Percentiles rank a stretch among this genome's conserved stretches.
phyloP scores from a whole-genome alignment of 2,113 vertebrate genomes.

The Callipepla californica region DNA sequence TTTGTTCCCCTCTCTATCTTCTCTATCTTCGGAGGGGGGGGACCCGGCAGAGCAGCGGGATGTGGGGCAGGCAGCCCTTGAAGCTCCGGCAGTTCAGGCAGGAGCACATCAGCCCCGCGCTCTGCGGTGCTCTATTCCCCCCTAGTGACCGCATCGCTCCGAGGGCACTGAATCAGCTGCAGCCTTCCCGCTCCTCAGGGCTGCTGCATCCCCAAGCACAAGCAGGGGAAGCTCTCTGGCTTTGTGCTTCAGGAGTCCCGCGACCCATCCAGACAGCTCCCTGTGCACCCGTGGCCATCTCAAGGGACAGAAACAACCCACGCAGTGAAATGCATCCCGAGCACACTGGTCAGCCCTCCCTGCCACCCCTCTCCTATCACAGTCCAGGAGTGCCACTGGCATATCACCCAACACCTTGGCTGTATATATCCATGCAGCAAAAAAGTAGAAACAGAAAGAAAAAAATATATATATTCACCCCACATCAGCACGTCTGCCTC shows the following conservation, averaged over 20 bases:
- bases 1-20: not conserved
- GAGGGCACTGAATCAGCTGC: not conserved
- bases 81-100: not conserved
- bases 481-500: not conserved
- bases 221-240: not conserved
- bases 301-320: not conserved
- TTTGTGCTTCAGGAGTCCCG: not conserved
- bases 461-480: not conserved
- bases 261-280: not conserved
- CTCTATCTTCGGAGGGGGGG: not conserved
- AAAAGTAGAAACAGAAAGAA: not conserved
- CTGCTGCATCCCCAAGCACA: not conserved
- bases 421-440: not conserved
- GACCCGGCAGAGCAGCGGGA: not conserved
- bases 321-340: accelerated
- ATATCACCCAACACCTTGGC: not conserved
- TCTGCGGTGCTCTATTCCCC: constrained; percentile 33
- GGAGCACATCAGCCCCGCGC: not conserved
- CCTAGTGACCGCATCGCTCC: not conserved
- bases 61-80: not conserved
- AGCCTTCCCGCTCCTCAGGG: not conserved
- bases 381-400: not conserved
- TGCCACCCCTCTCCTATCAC: accelerated
- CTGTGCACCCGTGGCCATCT: accelerated
- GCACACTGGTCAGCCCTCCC: not conserved